Base-by-base conservation (phyloP, 2,797 vertebrate species). In the Lerista edwardsae region DNA sequence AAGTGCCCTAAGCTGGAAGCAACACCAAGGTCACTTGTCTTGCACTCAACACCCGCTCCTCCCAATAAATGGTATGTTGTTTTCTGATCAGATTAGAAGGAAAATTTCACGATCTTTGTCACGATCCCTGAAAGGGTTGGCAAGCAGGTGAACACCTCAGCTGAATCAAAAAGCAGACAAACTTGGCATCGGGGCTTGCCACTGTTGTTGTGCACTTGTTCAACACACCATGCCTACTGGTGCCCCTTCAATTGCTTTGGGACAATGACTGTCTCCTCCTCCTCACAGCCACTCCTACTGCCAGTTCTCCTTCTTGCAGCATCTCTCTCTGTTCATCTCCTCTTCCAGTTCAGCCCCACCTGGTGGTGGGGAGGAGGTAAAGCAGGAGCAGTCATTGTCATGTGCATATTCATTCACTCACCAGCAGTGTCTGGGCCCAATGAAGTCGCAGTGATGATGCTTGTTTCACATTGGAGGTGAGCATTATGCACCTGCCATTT, bases 21-120 rank as follows among this genome's bases (percentile, higher is more conserved):
- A 90, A 86, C 84, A 91, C 91, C 95, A 94, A 94, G 95, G 95
- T 95, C 94, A 95, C 92, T 95, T 94, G 94, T 93, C 89, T 91
- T 90, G 90, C 6, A 31, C 94, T 91, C 34, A 34, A 86, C 92
- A 95, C 81, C 89, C 92, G 91, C 94, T 4, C 2, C 51, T 55
- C 51, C 51, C 51, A 17, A 93, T 93, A 94, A 93, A 91, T 90
- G 91, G 86, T 88, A 90, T 84, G 90, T 93, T 84, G 90, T 93
- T 84, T 94, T 51, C 91, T 89, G 93, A 95, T 93, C 91, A 92
- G 90, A 93, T 92, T 93, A 91, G 91, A 86, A 89, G 31, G 51
- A 15, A 14, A 55, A 55, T 55, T 55, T 55, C 11, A 55, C 51
- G 19, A 55, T 55, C 51, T 55, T 10, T 55, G 15, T 55, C 51